Percentiles rank a stretch among this genome's conserved stretches.
Conservation (phyloP, 2,797 vertebrate species). For the Gymnocypris eckloni region DNA sequence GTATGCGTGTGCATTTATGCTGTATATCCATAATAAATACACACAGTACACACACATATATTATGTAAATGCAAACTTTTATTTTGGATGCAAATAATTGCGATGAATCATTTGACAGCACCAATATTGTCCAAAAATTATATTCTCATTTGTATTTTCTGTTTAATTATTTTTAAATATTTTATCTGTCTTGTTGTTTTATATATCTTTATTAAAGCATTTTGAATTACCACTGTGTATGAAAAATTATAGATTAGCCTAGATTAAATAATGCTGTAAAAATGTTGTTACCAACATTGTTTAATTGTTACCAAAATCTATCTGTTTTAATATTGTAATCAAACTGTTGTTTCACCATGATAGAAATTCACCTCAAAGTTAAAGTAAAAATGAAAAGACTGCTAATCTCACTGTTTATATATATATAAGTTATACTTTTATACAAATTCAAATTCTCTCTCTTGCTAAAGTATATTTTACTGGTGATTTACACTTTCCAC, state of each 20-base stretch:
- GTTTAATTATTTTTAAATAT: not conserved
- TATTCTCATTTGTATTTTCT: too few relatives aligned
- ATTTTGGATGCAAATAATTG: too few relatives aligned
- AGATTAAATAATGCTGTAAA: not conserved
- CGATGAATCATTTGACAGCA: not conserved
- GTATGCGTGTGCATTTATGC: not conserved
- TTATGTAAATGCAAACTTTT: not conserved
- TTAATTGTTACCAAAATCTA: too few relatives aligned
- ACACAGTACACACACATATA: not conserved
- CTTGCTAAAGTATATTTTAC: not conserved
- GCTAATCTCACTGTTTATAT: not conserved
- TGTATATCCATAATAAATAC: not conserved
- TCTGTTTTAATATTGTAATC: too few relatives aligned
- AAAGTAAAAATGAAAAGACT: not conserved
- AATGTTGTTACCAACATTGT: not conserved
- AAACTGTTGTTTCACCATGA: not conserved
- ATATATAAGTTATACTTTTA: not conserved
- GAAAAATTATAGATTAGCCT: not conserved
- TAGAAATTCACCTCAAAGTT: not conserved
- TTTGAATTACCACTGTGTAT: not conserved
- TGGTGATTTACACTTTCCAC: constrained; percentile 32
- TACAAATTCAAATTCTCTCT: not conserved
- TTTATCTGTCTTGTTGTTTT: not conserved
- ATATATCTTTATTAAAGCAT: not conserved
- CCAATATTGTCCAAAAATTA: not conserved